A percentile compares a stretch with the other conserved stretches of the same genome.
These are phyloP conservation scores for Drosophila hydei DNA, from an alignment of 1,140 invertebrate genomes.

Conservation along the genomic window DNA sequence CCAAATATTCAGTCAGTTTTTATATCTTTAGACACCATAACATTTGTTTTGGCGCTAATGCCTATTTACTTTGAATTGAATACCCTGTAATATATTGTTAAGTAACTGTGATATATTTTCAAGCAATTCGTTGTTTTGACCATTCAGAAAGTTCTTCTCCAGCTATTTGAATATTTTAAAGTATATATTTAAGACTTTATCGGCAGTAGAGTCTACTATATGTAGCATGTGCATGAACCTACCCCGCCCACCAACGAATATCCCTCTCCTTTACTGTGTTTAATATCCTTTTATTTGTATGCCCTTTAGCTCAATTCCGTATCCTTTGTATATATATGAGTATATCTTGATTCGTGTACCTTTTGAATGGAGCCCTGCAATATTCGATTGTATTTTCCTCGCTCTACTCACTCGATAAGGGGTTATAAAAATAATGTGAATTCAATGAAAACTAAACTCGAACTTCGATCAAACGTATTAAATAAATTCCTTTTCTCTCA, in stretches of 20 bases:
- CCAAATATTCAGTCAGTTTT: too few species aligned
- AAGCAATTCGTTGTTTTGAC: too few species aligned
- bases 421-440: constrained; percentile 19
- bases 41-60: too few species aligned
- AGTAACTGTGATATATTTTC: too few species aligned
- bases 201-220: background rate
- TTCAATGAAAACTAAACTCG: constrained; percentile 1
- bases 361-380: constrained; percentile 17
- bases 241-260: background rate
- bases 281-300: constrained; percentile 30
- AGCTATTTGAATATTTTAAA: background rate
- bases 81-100: too few species aligned
- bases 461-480: constrained; percentile 31
- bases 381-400: constrained; percentile 26
- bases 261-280: background rate
- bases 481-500: constrained; percentile 50
- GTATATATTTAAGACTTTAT: background rate
- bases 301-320: background rate
- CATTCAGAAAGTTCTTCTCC: too few species aligned
- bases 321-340: background rate
- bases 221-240: constrained; percentile 19
- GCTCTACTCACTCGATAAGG: constrained; percentile 34
- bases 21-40: too few species aligned
- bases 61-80: too few species aligned
- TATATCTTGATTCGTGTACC: constrained; percentile 19